Base-by-base conservation (phyloP, 2,797 vertebrate species). In the Nyctibius grandis region DNA sequence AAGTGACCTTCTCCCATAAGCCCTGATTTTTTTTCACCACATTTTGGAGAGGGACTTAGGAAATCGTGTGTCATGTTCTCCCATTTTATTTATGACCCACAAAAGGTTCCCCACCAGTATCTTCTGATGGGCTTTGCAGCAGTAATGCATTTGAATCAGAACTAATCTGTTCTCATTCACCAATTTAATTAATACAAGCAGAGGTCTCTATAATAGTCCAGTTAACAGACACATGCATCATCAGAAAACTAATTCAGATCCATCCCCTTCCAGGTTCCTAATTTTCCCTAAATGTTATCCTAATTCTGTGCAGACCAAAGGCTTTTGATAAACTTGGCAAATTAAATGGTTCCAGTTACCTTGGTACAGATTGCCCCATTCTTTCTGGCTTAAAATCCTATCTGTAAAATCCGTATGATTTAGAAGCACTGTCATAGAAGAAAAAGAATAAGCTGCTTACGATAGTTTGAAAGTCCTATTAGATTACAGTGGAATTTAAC, bases 321-420 rank as follows among this genome's bases (percentile, higher is more conserved):
- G 42, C n/a, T 84, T 93, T 91, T 88, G 64, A 89, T 72, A 85
- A 91, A 95, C 25, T 47, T 29, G 25, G 53, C 48, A 89, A 93
- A 77, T 85, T 79, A 92, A 91, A 83, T 56, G 44, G 40, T 64
- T 88, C 23, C 44, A 54, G 64, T 83, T 68, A 83, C 57, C 59
- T 80, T 82, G 40, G 42, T 34, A 70, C 12, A 88, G 81, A 83
- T 72, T 44, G 28, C 42, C 85, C n/a, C 42, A 21, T 75, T 89
- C 65, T 91, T 68, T 50, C 29, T 54, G 57, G 38, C 68, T 89
- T 80, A 80, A 94, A 96, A 91, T 42, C 53, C 87, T 88, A 60
- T 34, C 75, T 81, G 36, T 57, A 63, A 89, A 93, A 95, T 76
- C 75, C 6, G 0, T 44, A 33, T 54, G 63, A 74, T 12, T 94